phyloP scores from a whole-genome alignment of 1,140 invertebrate genomes.

The Bombus haemorrhoidalis region DNA sequence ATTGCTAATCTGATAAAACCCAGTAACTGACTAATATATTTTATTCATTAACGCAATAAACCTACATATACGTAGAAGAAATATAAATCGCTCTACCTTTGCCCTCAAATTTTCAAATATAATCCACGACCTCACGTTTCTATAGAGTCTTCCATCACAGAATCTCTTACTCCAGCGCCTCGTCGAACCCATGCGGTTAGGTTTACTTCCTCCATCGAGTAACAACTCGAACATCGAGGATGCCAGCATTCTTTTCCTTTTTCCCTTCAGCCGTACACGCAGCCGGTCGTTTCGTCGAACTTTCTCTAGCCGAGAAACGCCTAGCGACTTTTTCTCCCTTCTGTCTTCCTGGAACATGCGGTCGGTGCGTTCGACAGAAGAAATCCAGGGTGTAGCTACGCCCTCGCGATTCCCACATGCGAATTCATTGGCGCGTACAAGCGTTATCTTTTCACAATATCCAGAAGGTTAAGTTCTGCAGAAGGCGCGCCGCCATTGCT shows the following conservation, averaged over 20 bases:
- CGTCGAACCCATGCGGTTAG: background rate
- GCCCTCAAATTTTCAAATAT: background rate
- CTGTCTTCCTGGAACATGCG: conserved; percentile 6
- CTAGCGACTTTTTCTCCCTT: background rate
- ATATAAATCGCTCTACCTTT: background rate
- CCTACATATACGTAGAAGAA: background rate
- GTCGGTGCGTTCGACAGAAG: conserved; percentile 14
- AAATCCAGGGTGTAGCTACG: conserved; percentile 39
- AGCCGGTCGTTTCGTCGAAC: background rate
- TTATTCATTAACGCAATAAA: background rate
- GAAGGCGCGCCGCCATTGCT: conserved; percentile 10
- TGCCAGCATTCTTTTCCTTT: background rate
- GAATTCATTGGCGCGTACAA: conserved; percentile 48
- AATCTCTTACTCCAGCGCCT: background rate
- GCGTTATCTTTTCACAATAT: conserved; percentile 54
- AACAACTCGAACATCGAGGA: background rate
- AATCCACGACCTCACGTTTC: background rate
- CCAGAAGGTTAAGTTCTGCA: conserved; percentile 19
- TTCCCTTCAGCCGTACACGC: background rate
- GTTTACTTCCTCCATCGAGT: background rate
- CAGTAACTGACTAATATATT: too few species aligned
- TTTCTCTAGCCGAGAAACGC: background rate
- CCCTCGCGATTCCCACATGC: conserved; percentile 55
- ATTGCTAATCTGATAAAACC: too few species aligned
- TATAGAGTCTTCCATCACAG: background rate